A percentile compares a stretch with the other conserved stretches of the same genome.
These are phyloP conservation scores for Lontra canadensis DNA, from an alignment of 2,113 vertebrate species.

Conservation along the genomic window DNA sequence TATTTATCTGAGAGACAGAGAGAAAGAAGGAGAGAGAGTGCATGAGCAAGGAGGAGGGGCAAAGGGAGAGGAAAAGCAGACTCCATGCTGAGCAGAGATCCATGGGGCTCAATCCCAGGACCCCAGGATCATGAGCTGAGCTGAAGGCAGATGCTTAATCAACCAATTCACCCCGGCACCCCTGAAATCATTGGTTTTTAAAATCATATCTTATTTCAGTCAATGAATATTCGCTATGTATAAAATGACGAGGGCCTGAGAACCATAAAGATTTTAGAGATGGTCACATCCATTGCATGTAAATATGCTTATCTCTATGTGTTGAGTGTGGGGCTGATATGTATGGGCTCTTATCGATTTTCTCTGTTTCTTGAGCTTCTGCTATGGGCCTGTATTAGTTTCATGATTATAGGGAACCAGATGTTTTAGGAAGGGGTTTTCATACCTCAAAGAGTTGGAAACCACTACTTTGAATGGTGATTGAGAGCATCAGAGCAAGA, in stretches of 20 bases:
- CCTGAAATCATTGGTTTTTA: neutral
- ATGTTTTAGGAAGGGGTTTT: neutral
- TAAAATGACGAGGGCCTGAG: neutral
- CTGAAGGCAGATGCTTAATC: neutral
- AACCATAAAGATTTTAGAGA: neutral
- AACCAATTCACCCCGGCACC: neutral
- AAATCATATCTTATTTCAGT: neutral
- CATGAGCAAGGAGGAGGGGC: neutral
- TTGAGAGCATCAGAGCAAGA: neutral
- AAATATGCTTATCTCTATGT: neutral
- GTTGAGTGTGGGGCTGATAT: neutral
- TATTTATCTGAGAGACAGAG: neutral
- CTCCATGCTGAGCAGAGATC: neutral
- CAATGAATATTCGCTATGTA: neutral
- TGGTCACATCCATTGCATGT: neutral
- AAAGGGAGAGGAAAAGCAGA: neutral
- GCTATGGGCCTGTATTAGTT: neutral
- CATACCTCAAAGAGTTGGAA: neutral
- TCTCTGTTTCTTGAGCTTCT: neutral
- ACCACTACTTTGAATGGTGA: neutral
- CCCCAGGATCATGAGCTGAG: neutral
- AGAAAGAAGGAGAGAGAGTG: neutral
- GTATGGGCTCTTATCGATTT: neutral
- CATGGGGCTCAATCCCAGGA: neutral
- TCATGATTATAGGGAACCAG: neutral